Base-by-base conservation (phyloP, 2,113 vertebrate species). In the Coreoperca whiteheadi region DNA sequence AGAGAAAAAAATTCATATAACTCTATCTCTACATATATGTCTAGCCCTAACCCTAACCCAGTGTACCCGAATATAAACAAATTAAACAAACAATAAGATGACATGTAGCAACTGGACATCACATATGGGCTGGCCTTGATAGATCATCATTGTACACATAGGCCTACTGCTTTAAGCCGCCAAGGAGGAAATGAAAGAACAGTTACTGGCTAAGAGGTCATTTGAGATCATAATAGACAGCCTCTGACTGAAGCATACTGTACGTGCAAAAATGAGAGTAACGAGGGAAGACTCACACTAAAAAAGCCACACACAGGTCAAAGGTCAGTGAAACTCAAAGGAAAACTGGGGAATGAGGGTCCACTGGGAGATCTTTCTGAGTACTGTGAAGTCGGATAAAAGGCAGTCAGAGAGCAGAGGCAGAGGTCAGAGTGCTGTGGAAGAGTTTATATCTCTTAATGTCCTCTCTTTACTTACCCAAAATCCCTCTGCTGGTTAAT, bases 321-420 rank as follows among this genome's bases (percentile, higher is more conserved):
- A 64, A 37, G 56, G 83, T 74, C 51, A 81, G 23, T 64, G 8
- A 50, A 30, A 32, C 60, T 56, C n/a, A 82, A 76, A 75, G 51
- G 20, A 21, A 15, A 28, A 50, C 32, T 1, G 10, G 50, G 15
- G 37, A 43, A 12, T 50, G 18, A 54, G 3, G 16, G 66, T 60
- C 77, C 59, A 21, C 59, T 67, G 67, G 74, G 81, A 75, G 56
- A 28, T 50, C 0, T 37, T 14, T 57, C 30, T 63, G 32, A 51
- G 41, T 8, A n/a, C 21, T 65, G n/a, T 60, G 73, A 72, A 79
- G n/a, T 15, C 11, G 61, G 56, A 32, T 41, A 76, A 79, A 67
- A 64, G 37, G 63, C 53, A 43, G 20, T 30, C 34, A 37, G 53
- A 16, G 37, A 81, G 25, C 28, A 46, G 82, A 68, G 50, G 21